Percentiles rank a stretch among this genome's conserved stretches.
Conservation (phyloP, 2,797 vertebrate species). For the Gymnocypris eckloni region DNA sequence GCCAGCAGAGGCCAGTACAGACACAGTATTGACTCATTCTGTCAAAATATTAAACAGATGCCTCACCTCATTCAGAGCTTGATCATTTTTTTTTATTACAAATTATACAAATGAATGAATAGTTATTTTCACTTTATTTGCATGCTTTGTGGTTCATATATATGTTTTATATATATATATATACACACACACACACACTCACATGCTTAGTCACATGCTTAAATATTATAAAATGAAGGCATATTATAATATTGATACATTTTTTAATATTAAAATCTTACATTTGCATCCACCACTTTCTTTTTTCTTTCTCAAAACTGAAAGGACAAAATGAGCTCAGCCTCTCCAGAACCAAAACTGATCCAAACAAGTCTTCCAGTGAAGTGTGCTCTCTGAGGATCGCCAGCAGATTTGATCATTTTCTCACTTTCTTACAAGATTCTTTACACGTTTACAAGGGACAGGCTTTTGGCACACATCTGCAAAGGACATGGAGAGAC, state of each 20-base stretch:
- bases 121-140: neutral
- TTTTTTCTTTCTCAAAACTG: neutral
- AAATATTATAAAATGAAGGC: neutral
- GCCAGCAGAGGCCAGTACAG: constrained; percentile 35
- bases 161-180: too few species aligned
- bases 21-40: constrained; percentile 49
- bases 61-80: neutral
- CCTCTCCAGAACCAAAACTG: constrained; percentile 71
- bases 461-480: constrained; percentile 62
- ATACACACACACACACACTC: too few species aligned
- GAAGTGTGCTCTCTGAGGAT: constrained; percentile 71
- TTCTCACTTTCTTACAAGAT: neutral
- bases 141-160: neutral
- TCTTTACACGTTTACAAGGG: neutral
- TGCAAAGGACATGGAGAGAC: constrained; percentile 55
- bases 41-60: neutral
- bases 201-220: neutral
- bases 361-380: constrained; percentile 71
- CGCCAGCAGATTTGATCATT: constrained; percentile 50
- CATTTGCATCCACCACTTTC: neutral
- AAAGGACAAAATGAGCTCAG: constrained; percentile 66
- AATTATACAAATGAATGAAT: neutral
- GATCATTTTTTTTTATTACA: neutral
- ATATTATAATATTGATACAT: neutral
- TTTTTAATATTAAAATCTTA: neutral